phyloP scores from a whole-genome alignment of 2,797 vertebrate genomes.

The Momotus momota region DNA sequence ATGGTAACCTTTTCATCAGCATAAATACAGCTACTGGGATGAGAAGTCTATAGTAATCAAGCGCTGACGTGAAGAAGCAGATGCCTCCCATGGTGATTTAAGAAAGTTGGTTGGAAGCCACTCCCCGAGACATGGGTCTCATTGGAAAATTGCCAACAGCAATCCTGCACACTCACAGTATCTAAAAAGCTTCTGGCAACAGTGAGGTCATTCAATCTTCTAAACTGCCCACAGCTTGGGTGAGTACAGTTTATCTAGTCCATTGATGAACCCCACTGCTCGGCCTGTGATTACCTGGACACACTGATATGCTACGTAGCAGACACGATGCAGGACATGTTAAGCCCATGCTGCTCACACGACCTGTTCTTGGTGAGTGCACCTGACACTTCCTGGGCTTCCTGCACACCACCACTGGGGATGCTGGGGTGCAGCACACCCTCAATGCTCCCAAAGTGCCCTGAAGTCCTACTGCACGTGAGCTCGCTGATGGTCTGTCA shows the following conservation, averaged over 20 bases:
- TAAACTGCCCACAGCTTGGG: neutral
- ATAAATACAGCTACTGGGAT: neutral
- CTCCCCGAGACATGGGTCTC: neutral
- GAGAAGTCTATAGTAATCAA: neutral
- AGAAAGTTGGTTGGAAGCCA: neutral
- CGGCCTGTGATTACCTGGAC: neutral
- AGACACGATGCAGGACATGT: neutral
- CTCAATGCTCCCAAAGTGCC: neutral
- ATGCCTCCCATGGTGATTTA: neutral
- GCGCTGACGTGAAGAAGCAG: neutral
- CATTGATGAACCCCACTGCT: neutral
- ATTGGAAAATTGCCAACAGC: neutral
- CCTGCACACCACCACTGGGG: rapidly evolving
- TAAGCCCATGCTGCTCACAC: neutral
- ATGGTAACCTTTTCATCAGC: neutral
- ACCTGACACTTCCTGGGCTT: neutral
- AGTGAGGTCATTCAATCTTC: neutral
- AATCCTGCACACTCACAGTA: neutral
- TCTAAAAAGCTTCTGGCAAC: neutral
- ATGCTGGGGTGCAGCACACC: neutral
- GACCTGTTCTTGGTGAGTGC: neutral
- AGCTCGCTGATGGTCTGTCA: neutral
- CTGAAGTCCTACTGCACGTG: neutral
- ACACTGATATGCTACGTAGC: rapidly evolving
- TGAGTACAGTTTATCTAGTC: neutral